A percentile compares a stretch with the other conserved stretches of the same genome.
These are phyloP conservation scores for Zaprionus vittiger DNA, from an alignment of 1,140 invertebrate genomes.

Conservation along the genomic window DNA sequence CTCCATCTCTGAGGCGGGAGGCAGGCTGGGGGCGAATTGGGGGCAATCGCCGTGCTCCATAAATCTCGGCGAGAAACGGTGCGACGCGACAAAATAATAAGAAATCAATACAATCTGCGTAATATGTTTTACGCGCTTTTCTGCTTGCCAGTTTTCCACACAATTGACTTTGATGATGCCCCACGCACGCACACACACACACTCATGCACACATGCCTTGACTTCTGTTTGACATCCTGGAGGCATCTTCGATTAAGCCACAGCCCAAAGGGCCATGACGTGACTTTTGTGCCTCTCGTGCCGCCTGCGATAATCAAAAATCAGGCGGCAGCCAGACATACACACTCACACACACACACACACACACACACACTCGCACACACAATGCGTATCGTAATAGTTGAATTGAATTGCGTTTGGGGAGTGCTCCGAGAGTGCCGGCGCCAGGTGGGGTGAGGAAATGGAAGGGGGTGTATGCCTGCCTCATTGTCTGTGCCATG, in stretches of 20 bases:
- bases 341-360: background rate
- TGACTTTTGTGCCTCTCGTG: conserved; percentile 68
- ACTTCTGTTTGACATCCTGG: conserved; percentile 20
- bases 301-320: conserved; percentile 64
- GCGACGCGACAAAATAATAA: conserved; percentile 71
- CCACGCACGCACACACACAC: conserved; percentile 17
- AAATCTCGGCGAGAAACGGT: conserved; percentile 48
- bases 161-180: conserved; percentile 84
- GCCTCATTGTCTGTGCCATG: conserved; percentile 13
- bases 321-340: conserved; percentile 18
- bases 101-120: conserved; percentile 82
- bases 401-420: conserved; percentile 76
- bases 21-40: background rate
- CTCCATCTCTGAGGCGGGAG: conserved; percentile 7
- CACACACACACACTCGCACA: conserved; percentile 9
- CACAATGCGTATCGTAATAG: conserved; percentile 76
- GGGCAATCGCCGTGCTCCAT: conserved; percentile 48
- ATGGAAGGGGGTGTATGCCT: conserved; percentile 9
- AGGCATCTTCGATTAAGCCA: conserved; percentile 63
- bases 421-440: conserved; percentile 1
- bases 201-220: conserved; percentile 4
- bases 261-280: conserved; percentile 68
- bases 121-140: conserved; percentile 76
- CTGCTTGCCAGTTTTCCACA: conserved; percentile 77
- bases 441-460: background rate